Evolutionary conservation across 2,797 vertebrate species (phyloP).

Genomic region (Chanos chanos): DNA sequence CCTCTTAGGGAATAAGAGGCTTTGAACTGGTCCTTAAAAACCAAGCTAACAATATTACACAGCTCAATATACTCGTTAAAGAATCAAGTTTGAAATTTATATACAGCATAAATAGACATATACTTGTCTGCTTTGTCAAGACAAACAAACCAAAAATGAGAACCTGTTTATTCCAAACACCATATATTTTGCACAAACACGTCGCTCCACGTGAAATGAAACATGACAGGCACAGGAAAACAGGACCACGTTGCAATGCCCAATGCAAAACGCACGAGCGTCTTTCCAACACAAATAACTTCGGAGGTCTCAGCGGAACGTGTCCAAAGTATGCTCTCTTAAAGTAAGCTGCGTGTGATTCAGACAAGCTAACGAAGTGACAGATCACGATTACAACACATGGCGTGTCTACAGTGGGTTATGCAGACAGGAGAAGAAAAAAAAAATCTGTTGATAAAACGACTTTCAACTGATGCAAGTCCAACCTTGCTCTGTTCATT

Average conservation of each 20-base stretch:
- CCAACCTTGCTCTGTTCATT: neutral
- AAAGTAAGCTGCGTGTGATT: slow-evolving; percentile 5
- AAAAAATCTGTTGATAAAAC: slow-evolving; percentile 1
- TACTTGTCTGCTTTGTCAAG: too few species aligned
- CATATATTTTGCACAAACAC: too few species aligned
- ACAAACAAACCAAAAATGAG: too few species aligned
- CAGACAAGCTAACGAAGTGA: neutral
- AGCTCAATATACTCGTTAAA: too few species aligned
- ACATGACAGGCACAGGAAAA: neutral
- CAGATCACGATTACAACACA: neutral
- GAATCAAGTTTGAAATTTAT: too few species aligned
- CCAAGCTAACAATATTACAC: too few species aligned
- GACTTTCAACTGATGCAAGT: neutral
- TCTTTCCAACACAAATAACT: slow-evolving; percentile 15
- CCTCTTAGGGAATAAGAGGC: too few species aligned
- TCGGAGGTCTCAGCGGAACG: slow-evolving; percentile 1
- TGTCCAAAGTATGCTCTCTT: neutral
- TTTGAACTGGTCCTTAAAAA: too few species aligned
- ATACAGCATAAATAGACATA: too few species aligned
- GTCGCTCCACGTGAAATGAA: slow-evolving; percentile 18
- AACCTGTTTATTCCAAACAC: too few species aligned
- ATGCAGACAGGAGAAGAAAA: neutral
- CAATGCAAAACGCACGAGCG: neutral
- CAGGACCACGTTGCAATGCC: neutral
- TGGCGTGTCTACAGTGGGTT: neutral